A percentile compares a stretch with the other conserved stretches of the same genome.
Conservation (phyloP, 2,797 vertebrate species). For the Luscinia megarhynchos region DNA sequence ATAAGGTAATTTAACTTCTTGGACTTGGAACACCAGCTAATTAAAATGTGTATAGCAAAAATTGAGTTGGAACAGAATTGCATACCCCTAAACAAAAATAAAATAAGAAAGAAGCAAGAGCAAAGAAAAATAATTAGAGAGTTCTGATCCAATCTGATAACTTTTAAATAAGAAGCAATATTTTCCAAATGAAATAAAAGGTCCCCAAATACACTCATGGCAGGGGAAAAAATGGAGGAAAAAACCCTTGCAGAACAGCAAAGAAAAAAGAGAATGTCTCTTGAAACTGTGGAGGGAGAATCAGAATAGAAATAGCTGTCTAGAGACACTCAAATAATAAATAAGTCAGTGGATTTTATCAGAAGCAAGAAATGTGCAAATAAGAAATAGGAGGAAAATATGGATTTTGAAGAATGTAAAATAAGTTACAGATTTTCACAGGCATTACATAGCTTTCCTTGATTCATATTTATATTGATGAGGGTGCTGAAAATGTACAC, state of each 20-base stretch:
- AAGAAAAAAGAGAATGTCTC: neutral
- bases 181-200: neutral
- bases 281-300: neutral
- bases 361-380: neutral
- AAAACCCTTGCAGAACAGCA: neutral
- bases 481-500: neutral
- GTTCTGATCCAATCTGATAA: neutral
- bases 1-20: neutral
- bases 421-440: neutral
- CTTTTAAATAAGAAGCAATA: neutral
- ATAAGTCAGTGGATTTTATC: neutral
- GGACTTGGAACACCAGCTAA: neutral
- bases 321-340: neutral
- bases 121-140: neutral
- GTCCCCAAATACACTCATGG: neutral
- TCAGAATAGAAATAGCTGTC: neutral
- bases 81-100: neutral
- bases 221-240: accelerated
- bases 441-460: neutral
- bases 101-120: neutral
- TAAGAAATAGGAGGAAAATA: neutral
- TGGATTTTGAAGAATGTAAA: neutral
- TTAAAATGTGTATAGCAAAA: neutral
- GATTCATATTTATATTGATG: neutral
- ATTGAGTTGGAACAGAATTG: neutral